These are phyloP conservation scores for Eupithecia exiguata DNA, from an alignment of 2,888 invertebrate species.

Conservation along the genomic window DNA sequence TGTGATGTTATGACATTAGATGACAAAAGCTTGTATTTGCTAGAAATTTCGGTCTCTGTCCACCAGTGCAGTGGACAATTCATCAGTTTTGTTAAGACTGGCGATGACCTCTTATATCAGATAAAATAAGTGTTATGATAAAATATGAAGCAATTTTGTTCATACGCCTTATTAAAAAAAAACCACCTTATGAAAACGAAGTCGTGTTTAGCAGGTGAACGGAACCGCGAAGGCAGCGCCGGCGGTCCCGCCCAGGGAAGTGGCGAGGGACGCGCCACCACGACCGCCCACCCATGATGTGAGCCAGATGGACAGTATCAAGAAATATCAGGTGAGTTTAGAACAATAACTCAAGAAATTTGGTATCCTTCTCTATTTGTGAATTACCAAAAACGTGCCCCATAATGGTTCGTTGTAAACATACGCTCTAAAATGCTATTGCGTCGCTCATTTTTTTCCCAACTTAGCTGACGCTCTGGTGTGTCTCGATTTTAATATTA, in stretches of 20 bases:
- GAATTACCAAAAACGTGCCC: too few relatives aligned
- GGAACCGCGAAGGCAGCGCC: conserved; percentile 87
- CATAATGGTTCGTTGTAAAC: too few relatives aligned
- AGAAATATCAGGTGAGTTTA: conserved; percentile 93
- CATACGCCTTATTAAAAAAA: neutral
- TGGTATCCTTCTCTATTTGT: too few relatives aligned
- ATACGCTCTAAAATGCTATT: too few relatives aligned
- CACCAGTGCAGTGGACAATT: neutral
- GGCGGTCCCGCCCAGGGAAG: conserved; percentile 82
- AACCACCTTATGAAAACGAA: neutral
- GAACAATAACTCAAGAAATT: neutral
- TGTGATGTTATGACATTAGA: neutral
- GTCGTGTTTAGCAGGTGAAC: conserved; percentile 67
- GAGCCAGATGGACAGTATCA: conserved; percentile 95
- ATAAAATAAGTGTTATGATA: too few relatives aligned
- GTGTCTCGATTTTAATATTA: too few relatives aligned
- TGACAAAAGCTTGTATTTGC: neutral
- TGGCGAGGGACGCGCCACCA: conserved; percentile 76
- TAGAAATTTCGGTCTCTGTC: neutral
- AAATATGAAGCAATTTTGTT: neutral
- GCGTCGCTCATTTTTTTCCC: too few relatives aligned
- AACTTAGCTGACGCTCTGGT: too few relatives aligned
- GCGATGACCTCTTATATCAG: too few relatives aligned
- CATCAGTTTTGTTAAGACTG: too few relatives aligned
- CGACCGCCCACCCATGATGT: conserved; percentile 84